Base-by-base conservation (phyloP, 2,113 vertebrate species). In the Puntigrus tetrazona region DNA sequence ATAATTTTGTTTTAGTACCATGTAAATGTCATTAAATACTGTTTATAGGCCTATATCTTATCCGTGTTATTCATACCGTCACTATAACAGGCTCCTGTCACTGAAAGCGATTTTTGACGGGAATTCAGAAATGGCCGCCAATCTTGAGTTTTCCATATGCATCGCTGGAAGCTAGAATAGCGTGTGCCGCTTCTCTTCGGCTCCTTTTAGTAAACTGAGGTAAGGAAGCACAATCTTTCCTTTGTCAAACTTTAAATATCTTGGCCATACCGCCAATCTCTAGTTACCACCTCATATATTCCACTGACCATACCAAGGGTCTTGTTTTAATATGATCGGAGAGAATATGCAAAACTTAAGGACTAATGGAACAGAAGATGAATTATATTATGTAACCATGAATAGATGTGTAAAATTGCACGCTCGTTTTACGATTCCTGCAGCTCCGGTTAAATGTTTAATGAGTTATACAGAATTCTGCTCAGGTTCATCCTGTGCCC, bases 331-430 rank as follows among this genome's bases (percentile, higher is more conserved):
- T 16, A 8, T 47, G 43, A 76, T 50, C 18, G 22, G 8, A 22
- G 45, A 76, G n/a, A 76, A 31, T 50, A 52, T 31, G 73, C 45
- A 0, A 29, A 34, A 36, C 13, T 1, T 57, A 36, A 14, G 7
- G 31, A 41, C 76, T 22, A 43, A 41, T 61, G 77, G 22, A 79
- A 61, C 36, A 61, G 20, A 59, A 25, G 55, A 78, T 20, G 13
- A 25, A 27, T 18, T 78, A 61, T 76, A 76, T 55, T 34, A 76
- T 76, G 74, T 76, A 76, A 55, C 22, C 77, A 57, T n/a, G 50
- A 57, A 78, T 38, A 78, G 20, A 11, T 38, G 20, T 63, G 36
- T 63, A 63, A 61, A 43, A 63, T 25, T 29, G 34, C 22, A 43
- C 3, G 7, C n/a, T 38, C 77, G 38, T 38, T 79, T 79, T 79